Evolutionary conservation across 2,113 vertebrate species (phyloP), one percentile per base, ranked within the genome.

Genomic region (Rousettus leschenaultii): DNA sequence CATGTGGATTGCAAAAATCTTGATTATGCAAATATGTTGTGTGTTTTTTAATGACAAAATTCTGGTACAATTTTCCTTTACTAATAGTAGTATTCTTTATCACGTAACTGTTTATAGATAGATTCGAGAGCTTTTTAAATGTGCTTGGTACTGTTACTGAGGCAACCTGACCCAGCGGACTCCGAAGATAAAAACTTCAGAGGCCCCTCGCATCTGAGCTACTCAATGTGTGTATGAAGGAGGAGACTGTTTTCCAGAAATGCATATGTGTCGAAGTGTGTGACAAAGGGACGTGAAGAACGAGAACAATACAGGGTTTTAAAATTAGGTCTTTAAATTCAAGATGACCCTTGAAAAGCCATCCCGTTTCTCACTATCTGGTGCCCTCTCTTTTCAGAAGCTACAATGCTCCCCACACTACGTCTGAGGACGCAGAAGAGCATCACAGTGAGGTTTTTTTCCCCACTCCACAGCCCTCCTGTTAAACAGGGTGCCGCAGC

Each of bases 311-410:
- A 1, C 21, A 26, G 2, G 43, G 7, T 40, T 97, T 97, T 94
- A 48, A 91, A 84, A 95, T 70, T 8, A 80, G 51, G 75, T 88
- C 74, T 83, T 96, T 77, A 53, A 59, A 86, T 95, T 95, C 75
- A 74, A 89, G 88, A 82, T 77, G 78, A 40, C 80, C n/a, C 66
- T 83, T 5, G 19, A 94, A 90, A 59, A 70, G 59, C 73, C 57
- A 68, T 88, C 38, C 7, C 2, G 0, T 51, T 85, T 63, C 79
- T 66, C 61, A 35, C 77, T 55, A 48, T 68, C 89, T 85, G 84
- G 78, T 26, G 1, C 86, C 80, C 38, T 74, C 74, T 89, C 78
- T 91, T 59, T 70, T 40, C 38, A 89, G 87, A 86, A 89, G 22
- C 77, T 18, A 6, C 65, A 30, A 1, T 28, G 10, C 53, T 38